Evolutionary conservation across 2,888 invertebrate genomes (phyloP).

Genomic region (Philonicus albiceps): DNA sequence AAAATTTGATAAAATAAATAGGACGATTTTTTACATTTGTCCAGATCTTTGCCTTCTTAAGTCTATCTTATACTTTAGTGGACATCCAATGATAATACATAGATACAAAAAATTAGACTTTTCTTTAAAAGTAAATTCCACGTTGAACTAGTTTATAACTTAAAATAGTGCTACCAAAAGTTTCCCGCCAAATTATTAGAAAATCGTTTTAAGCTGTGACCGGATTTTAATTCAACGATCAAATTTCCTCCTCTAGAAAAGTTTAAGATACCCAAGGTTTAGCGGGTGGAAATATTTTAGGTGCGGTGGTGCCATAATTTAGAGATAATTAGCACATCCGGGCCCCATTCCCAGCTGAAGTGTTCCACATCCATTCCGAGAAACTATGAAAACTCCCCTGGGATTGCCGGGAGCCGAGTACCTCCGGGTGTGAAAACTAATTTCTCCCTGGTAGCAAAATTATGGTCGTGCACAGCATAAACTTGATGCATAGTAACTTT

Average conservation of each 20-base stretch:
- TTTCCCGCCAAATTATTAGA: neutral
- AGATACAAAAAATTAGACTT: no score
- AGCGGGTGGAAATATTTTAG: neutral
- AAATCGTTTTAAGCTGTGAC: neutral
- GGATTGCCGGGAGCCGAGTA: neutral
- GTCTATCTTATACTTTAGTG: no score
- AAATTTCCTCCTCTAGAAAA: neutral
- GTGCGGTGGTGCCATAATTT: neutral
- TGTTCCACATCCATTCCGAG: neutral
- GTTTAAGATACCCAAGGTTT: neutral
- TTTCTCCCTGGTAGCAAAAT: neutral
- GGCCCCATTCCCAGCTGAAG: neutral
- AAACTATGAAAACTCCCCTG: neutral
- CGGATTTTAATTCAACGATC: neutral
- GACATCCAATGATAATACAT: no score
- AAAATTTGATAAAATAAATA: no score
- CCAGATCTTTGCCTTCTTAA: no score
- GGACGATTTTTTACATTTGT: no score
- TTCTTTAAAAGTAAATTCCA: no score
- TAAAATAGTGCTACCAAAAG: neutral
- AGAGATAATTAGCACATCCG: slow-evolving; percentile 4
- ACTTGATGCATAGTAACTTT: slow-evolving; percentile 23
- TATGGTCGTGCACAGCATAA: neutral
- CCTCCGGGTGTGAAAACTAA: neutral
- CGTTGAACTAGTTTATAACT: neutral